Evolutionary conservation across 2,113 vertebrate species (phyloP).

Genomic region (Fregata magnificens): DNA sequence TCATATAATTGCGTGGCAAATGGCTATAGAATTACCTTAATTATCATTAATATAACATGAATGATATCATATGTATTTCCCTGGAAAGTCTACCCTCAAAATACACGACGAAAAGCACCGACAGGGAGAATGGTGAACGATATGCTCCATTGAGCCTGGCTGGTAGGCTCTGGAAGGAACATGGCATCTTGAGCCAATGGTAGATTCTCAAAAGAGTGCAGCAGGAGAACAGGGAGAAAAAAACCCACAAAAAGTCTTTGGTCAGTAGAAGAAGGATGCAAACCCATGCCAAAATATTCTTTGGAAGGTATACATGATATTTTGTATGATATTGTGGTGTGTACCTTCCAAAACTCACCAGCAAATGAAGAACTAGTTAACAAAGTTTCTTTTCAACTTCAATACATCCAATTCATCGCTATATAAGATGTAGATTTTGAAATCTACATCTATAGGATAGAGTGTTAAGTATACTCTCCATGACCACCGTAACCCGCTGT

Average conservation of each 20-base stretch:
- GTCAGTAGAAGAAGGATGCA: not conserved
- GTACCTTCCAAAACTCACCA: not conserved
- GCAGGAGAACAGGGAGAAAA: not conserved
- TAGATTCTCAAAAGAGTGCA: not conserved
- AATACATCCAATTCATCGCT: not conserved
- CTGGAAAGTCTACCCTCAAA: not conserved
- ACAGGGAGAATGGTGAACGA: not conserved
- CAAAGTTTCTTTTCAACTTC: not conserved
- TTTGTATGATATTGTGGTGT: not conserved
- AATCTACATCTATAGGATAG: not conserved
- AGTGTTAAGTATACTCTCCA: not conserved
- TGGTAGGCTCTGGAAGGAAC: not conserved
- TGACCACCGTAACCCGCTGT: not conserved
- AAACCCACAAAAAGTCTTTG: not conserved
- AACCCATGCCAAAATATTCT: not conserved
- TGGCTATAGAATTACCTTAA: not conserved
- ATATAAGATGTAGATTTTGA: not conserved
- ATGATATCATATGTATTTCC: not conserved
- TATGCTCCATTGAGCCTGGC: not conserved
- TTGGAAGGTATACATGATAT: not conserved
- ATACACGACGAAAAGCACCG: not conserved
- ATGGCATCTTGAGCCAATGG: accelerated
- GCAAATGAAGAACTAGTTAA: not conserved
- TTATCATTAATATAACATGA: not conserved
- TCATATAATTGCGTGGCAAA: not conserved